phyloP scores from a whole-genome alignment of 2,113 vertebrate species.

The Romanogobio albipinnatus region DNA sequence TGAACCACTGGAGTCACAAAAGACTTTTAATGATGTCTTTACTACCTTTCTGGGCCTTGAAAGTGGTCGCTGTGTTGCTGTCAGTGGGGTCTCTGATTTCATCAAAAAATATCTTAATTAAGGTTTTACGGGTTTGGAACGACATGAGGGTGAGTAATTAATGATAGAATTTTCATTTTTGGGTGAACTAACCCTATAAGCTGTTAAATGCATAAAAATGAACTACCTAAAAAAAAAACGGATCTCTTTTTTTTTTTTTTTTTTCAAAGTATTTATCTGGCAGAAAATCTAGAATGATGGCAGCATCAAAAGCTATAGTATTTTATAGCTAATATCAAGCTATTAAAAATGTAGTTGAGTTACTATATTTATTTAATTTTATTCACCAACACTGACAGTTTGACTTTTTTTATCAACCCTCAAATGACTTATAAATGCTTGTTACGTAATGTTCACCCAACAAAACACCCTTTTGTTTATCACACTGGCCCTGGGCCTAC shows the following conservation, averaged over 20 bases:
- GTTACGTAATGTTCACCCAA: neutral
- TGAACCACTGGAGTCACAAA: too few relatives aligned
- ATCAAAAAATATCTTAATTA: too few relatives aligned
- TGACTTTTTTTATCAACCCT: neutral
- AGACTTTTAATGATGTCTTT: too few relatives aligned
- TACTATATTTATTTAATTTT: neutral
- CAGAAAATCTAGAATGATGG: neutral
- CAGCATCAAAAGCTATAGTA: neutral
- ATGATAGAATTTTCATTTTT: too few relatives aligned
- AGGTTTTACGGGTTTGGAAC: too few relatives aligned
- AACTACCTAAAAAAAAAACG: neutral
- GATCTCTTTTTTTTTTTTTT: neutral
- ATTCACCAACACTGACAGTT: neutral
- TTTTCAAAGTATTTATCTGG: neutral
- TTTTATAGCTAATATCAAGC: neutral
- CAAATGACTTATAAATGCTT: neutral
- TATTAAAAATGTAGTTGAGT: neutral
- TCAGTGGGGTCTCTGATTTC: too few relatives aligned
- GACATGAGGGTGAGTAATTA: too few relatives aligned
- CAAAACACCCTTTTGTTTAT: neutral
- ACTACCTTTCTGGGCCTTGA: too few relatives aligned
- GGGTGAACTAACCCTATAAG: too few relatives aligned
- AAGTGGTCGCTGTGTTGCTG: too few relatives aligned
- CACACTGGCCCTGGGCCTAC: neutral
- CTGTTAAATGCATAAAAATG: neutral